Percentiles rank a stretch among this genome's conserved stretches.
Evolutionary conservation across 2,888 invertebrate genomes (phyloP).

Genomic region (Frankliniella intonsa): DNA sequence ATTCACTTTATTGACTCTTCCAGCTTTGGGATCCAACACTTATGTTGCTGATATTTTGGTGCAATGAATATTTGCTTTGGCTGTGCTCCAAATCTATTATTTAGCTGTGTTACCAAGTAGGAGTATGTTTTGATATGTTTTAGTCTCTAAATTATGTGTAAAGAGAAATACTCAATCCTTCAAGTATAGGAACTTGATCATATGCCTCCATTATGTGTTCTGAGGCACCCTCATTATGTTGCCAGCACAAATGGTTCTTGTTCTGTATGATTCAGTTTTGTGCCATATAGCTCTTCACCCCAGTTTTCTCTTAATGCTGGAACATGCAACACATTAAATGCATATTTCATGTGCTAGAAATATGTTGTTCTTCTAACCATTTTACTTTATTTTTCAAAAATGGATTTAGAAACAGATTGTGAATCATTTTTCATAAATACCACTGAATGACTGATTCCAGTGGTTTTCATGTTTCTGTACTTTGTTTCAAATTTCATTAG

Average conservation of each 20-base stretch:
- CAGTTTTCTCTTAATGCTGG: not conserved
- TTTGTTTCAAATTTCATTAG: too few species aligned
- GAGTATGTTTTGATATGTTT: not conserved
- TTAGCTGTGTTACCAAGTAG: slow-evolving; percentile 14
- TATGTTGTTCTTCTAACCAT: not conserved
- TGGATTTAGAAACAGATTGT: not conserved
- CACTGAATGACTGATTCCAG: too few species aligned
- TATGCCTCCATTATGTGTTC: not conserved
- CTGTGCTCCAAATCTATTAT: slow-evolving; percentile 16
- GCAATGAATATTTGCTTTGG: slow-evolving; percentile 20
- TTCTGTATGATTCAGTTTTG: not conserved
- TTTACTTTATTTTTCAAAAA: not conserved
- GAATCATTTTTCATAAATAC: not conserved
- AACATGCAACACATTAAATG: not conserved
- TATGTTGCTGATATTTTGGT: not conserved
- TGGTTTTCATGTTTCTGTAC: too few species aligned
- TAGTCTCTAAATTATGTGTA: not conserved
- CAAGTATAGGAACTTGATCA: too few species aligned
- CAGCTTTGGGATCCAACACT: not conserved
- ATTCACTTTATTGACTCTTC: not conserved
- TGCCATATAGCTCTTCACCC: not conserved
- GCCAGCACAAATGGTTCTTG: not conserved
- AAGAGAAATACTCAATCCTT: not conserved
- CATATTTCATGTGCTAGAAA: not conserved
- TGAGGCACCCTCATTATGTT: not conserved